Evolutionary conservation across 2,797 vertebrate species (phyloP).

Genomic region (Sebastes kiyomatsui): DNA sequence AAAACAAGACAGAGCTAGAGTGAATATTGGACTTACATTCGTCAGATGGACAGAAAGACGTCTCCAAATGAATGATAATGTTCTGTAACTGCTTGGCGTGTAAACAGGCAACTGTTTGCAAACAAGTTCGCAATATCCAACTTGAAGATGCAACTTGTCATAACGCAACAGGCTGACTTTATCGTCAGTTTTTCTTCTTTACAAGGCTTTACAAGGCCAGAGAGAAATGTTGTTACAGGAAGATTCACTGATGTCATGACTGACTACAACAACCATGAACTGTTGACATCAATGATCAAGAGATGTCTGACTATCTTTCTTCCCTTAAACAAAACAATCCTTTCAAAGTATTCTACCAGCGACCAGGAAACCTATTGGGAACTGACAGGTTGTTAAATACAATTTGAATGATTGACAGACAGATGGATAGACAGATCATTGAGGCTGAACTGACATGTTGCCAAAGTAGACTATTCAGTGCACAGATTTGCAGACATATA

Average conservation of each 20-base stretch:
- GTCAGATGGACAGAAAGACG: not conserved
- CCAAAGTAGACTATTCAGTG: constrained; percentile 36
- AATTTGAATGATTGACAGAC: constrained; percentile 21
- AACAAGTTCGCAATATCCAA: not conserved
- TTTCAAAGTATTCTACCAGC: not conserved
- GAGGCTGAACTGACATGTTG: constrained; percentile 30
- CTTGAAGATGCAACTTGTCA: not conserved
- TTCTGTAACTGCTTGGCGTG: not conserved
- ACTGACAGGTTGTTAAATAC: constrained; percentile 15
- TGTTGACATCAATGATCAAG: not conserved
- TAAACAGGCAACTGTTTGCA: not conserved
- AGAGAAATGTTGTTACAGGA: not conserved
- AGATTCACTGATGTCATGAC: not conserved
- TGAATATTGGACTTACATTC: not conserved
- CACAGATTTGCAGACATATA: constrained; percentile 13
- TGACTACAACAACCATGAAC: not conserved
- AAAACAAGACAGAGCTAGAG: too few relatives aligned
- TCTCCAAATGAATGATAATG: not conserved
- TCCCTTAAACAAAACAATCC: not conserved
- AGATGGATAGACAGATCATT: not conserved
- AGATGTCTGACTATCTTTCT: not conserved
- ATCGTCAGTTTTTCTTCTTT: not conserved
- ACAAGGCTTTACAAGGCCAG: not conserved
- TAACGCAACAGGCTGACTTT: not conserved
- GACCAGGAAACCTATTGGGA: not conserved